Evolutionary conservation across 2,888 invertebrate genomes (phyloP).

Genomic region (Epirrhoe tristata): DNA sequence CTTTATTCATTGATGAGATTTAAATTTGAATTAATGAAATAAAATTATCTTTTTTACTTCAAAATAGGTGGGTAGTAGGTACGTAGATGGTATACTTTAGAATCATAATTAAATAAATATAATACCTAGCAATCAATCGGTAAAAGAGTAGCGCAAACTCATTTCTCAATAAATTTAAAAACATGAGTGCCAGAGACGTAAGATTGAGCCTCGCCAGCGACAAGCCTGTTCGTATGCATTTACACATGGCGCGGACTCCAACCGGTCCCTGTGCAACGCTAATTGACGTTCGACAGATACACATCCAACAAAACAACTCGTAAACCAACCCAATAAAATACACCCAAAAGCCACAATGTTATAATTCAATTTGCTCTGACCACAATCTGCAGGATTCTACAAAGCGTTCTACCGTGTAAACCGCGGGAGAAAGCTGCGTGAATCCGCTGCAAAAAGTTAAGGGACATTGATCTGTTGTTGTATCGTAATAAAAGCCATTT

Average conservation of each 20-base stretch:
- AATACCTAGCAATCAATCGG: background rate
- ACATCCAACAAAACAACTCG: slow-evolving; percentile 54
- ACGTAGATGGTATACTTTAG: background rate
- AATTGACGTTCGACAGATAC: slow-evolving; percentile 76
- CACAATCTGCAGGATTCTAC: slow-evolving; percentile 60
- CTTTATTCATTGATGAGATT: no score
- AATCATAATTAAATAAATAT: background rate
- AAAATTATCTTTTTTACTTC: no score
- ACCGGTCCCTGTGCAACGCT: slow-evolving; percentile 73
- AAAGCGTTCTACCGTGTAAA: slow-evolving; percentile 63
- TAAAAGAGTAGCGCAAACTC: slow-evolving; percentile 28
- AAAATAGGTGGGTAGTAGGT: background rate
- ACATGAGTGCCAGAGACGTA: slow-evolving; percentile 56
- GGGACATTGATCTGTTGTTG: slow-evolving; percentile 77
- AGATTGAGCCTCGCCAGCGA: slow-evolving; percentile 51
- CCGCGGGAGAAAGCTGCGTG: slow-evolving; percentile 62
- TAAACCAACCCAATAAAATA: slow-evolving; percentile 54
- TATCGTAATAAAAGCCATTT: slow-evolving; percentile 78
- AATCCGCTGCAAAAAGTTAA: slow-evolving; percentile 63
- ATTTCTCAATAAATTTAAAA: slow-evolving; percentile 48
- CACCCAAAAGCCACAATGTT: slow-evolving; percentile 53
- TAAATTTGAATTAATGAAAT: no score
- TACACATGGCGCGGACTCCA: slow-evolving; percentile 58
- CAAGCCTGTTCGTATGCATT: slow-evolving; percentile 65
- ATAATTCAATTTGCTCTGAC: slow-evolving; percentile 62